Evolutionary conservation across 1,140 invertebrate genomes (phyloP).

Genomic region (Drosophila prosaltans): DNA sequence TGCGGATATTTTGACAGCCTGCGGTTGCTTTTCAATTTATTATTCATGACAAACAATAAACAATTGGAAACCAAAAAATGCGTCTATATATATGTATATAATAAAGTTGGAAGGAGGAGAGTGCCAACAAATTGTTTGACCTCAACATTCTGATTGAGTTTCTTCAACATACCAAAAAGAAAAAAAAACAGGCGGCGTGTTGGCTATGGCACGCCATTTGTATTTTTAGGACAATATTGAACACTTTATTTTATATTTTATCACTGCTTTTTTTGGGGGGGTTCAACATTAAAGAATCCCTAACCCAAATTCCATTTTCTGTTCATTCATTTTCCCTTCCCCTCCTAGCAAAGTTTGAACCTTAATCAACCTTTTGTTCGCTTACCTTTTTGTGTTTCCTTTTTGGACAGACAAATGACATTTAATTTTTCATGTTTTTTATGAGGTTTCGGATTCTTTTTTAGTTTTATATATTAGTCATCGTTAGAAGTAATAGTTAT

Average conservation of each 20-base stretch:
- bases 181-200: too few relatives aligned
- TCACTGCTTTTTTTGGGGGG: background rate
- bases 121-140: background rate
- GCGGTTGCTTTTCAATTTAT: slow-evolving; percentile 34
- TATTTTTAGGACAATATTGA: slow-evolving; percentile 12
- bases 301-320: background rate
- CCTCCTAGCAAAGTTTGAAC: background rate
- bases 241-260: slow-evolving; percentile 1
- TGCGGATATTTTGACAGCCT: slow-evolving; percentile 4
- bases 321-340: background rate
- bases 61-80: background rate
- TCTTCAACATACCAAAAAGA: too few relatives aligned
- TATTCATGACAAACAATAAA: slow-evolving; percentile 16
- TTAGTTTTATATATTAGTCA: slow-evolving; percentile 57
- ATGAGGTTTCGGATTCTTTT: background rate
- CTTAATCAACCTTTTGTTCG: slow-evolving; percentile 22
- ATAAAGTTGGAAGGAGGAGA: background rate
- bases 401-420: slow-evolving; percentile 47
- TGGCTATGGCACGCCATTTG: background rate
- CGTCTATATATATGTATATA: slow-evolving; percentile 10
- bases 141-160: slow-evolving; percentile 1
- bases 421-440: slow-evolving; percentile 69
- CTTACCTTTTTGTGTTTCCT: slow-evolving; percentile 22
- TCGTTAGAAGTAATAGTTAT: slow-evolving; percentile 65
- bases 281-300: background rate